Conservation (phyloP, 2,797 vertebrate species). For the Craterocephalus amniculus region DNA sequence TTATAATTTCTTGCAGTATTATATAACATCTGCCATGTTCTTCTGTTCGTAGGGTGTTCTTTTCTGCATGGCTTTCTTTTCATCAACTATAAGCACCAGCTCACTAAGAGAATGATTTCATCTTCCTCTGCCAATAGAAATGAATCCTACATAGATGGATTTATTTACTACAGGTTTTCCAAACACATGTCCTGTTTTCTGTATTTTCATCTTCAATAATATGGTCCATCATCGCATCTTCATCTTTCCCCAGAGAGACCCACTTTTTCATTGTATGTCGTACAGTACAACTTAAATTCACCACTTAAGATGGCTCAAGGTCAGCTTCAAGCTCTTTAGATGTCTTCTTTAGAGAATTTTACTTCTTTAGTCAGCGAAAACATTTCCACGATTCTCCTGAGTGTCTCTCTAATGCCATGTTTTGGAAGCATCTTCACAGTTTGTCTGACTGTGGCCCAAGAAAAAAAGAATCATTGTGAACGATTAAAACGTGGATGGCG, state of each 20-base stretch:
- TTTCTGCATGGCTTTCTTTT: background rate
- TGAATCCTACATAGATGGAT: too few relatives aligned
- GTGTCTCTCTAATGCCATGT: background rate
- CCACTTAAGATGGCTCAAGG: background rate
- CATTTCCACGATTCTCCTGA: background rate
- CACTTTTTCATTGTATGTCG: background rate
- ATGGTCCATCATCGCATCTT: background rate
- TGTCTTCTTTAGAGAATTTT: background rate
- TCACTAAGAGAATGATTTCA: too few relatives aligned
- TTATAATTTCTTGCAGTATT: background rate
- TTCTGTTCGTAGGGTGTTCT: background rate
- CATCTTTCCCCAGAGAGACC: background rate
- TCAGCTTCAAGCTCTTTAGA: background rate
- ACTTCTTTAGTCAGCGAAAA: background rate
- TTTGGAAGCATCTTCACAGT: background rate
- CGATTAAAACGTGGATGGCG: background rate
- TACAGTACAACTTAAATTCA: background rate
- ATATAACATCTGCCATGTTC: background rate
- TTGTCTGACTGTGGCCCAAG: background rate
- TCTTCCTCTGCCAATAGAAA: too few relatives aligned
- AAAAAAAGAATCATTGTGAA: background rate
- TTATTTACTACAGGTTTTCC: background rate
- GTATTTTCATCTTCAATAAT: background rate
- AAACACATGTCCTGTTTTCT: background rate
- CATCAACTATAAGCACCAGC: background rate